phyloP scores from a whole-genome alignment of 2,888 invertebrate species.

The Pharmacophagus antenor region DNA sequence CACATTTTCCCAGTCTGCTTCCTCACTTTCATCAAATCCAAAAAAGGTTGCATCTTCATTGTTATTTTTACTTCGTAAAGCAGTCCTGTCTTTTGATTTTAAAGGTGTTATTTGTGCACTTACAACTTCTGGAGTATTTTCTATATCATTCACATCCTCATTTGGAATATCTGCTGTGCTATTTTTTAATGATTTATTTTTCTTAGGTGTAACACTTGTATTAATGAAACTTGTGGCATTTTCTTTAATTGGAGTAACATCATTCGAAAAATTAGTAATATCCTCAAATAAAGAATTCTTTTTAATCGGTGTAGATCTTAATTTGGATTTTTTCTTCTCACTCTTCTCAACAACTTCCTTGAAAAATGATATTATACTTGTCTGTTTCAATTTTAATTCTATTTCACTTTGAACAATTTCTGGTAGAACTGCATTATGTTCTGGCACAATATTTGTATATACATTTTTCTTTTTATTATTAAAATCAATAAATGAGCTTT shows the following conservation, averaged over 20 bases:
- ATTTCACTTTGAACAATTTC: conserved; percentile 43
- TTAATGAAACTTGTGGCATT: conserved; percentile 20
- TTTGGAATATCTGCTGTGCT: conserved; percentile 6
- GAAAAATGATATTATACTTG: conserved; percentile 73
- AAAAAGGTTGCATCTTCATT: conserved; percentile 60
- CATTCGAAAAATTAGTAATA: conserved; percentile 34
- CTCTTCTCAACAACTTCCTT: conserved; percentile 62
- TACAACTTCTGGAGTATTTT: conserved; percentile 31
- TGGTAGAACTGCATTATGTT: conserved; percentile 47
- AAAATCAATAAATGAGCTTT: conserved; percentile 64
- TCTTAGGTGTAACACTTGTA: conserved; percentile 33
- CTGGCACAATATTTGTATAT: conserved; percentile 60
- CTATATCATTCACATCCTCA: conserved; percentile 34
- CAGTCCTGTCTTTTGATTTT: conserved; percentile 33
- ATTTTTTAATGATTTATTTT: conserved; percentile 31
- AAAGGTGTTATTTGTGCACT: conserved; percentile 33
- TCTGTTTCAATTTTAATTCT: conserved; percentile 58
- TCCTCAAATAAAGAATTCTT: conserved; percentile 51
- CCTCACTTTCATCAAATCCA: conserved; percentile 72
- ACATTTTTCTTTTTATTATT: conserved; percentile 66
- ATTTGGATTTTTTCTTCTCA: conserved; percentile 55
- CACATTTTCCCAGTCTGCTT: conserved; percentile 57
- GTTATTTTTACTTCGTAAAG: conserved; percentile 34
- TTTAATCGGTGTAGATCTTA: conserved; percentile 53
- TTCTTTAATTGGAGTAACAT: conserved; percentile 10